Evolutionary conservation across 2,888 invertebrate species (phyloP).

Genomic region (Kuschelorhynchus macadamiae): DNA sequence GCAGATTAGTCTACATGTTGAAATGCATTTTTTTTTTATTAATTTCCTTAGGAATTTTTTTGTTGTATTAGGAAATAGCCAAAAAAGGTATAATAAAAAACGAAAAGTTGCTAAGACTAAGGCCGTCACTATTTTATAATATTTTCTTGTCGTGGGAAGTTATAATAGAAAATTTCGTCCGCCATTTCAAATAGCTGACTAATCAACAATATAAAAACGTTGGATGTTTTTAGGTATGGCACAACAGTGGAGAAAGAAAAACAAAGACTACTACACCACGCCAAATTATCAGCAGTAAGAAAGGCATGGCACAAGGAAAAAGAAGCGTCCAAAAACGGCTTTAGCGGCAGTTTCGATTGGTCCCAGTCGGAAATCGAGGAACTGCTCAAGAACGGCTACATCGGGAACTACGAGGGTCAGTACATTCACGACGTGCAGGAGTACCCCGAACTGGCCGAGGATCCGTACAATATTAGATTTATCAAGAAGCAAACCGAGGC

Average conservation of each 20-base stretch:
- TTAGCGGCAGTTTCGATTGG: constrained; percentile 88
- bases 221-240: constrained; percentile 86
- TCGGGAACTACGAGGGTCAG: constrained; percentile 89
- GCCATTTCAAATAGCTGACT: too few relatives aligned
- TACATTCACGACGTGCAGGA: constrained; percentile 91
- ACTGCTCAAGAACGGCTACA: constrained; percentile 86
- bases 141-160: too few relatives aligned
- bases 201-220: too few relatives aligned
- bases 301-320: constrained; percentile 96
- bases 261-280: constrained; percentile 90
- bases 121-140: too few relatives aligned
- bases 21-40: too few relatives aligned
- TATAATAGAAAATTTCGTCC: too few relatives aligned
- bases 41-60: too few relatives aligned
- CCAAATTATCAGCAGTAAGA: constrained; percentile 86
- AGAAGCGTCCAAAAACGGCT: constrained; percentile 84
- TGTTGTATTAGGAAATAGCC: too few relatives aligned
- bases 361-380: constrained; percentile 90
- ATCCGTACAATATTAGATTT: constrained; percentile 94
- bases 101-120: too few relatives aligned
- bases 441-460: constrained; percentile 95
- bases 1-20: too few relatives aligned
- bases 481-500: constrained; percentile 84
- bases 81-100: too few relatives aligned
- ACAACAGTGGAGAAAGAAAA: constrained; percentile 92